Evolutionary conservation across 2,113 vertebrate species (phyloP), one percentile per base, ranked within the genome.

Genomic region (Psittacus erithacus): DNA sequence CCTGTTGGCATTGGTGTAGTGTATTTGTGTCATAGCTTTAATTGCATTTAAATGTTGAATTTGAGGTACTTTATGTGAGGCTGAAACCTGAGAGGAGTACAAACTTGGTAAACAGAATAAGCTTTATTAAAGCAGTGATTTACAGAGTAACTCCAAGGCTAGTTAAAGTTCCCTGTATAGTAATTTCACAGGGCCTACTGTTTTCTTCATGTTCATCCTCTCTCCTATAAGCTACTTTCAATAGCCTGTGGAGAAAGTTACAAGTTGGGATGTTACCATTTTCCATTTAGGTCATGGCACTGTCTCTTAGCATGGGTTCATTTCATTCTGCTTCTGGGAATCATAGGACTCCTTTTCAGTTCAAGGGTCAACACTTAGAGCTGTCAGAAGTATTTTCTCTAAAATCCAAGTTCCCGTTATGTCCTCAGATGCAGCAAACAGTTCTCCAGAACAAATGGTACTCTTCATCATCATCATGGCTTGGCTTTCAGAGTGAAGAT

Each of bases 61-160:
- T 92, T 92, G 74, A 87, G 63, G 84, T 93, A 74, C 77, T 84
- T 78, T 47, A 78, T 77, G 73, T 69, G 92, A 92, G 69, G 49
- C 67, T 80, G 93, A 96, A 95, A 96, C 41, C 28, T 91, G 80
- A 96, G 93, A 95, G 60, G 69, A 87, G 35, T 69, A 57, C 52
- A 79, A 33, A 87, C 31, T 89, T 82, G 10, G 65, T 93, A 92
- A 96, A 88, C 65, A 88, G 49, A 84, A 76, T 75, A 81, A 78
- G 17, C n/a, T 88, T 64, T 84, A 77, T 73, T 84, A 89, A 94
- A 91, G 47, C 68, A 82, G 47, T 71, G 8, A 79, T 71, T 92
- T 93, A 44, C 77, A 94, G 80, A 82, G 35, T 35, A 50, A 49
- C 2, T 38, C n/a, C 43, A 86, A 94, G 44, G n/a, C 22, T 49